phyloP scores from a whole-genome alignment of 1,140 invertebrate genomes.

The Drosophila aff. region DNA sequence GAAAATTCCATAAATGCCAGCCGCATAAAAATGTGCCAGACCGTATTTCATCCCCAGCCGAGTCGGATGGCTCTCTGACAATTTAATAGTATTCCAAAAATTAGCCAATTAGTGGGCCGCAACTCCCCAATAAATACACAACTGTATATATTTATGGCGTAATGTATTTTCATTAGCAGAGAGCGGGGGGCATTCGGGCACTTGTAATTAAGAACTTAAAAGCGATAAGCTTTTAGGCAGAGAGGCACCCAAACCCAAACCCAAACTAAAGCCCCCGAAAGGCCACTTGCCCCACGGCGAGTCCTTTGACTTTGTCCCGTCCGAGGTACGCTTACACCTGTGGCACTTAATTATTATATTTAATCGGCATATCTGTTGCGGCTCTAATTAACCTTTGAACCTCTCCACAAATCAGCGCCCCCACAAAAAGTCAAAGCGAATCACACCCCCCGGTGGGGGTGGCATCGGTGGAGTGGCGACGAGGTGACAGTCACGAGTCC shows the following conservation, averaged over 20 bases:
- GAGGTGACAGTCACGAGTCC: slow-evolving; percentile 65
- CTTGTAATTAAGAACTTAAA: slow-evolving; percentile 45
- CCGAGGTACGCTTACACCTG: slow-evolving; percentile 51
- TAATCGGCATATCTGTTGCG: slow-evolving; percentile 76
- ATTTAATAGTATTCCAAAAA: slow-evolving; percentile 59
- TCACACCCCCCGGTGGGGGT: background rate
- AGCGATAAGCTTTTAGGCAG: slow-evolving; percentile 12
- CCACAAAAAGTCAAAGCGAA: slow-evolving; percentile 57
- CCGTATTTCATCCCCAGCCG: slow-evolving; percentile 22
- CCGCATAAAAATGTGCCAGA: slow-evolving; percentile 34
- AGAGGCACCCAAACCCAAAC: background rate
- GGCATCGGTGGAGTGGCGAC: slow-evolving; percentile 1
- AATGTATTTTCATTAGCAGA: slow-evolving; percentile 32
- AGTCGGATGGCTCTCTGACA: slow-evolving; percentile 11
- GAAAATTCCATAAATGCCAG: slow-evolving; percentile 60
- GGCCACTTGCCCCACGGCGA: background rate
- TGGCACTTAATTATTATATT: slow-evolving; percentile 80
- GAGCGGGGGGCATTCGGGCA: background rate
- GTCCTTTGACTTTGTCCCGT: slow-evolving; percentile 28
- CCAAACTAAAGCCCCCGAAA: background rate
- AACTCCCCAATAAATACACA: slow-evolving; percentile 44
- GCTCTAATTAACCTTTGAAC: slow-evolving; percentile 80
- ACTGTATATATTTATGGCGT: slow-evolving; percentile 19
- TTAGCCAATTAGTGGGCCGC: slow-evolving; percentile 44
- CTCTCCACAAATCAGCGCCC: slow-evolving; percentile 77